Evolutionary conservation across 1,140 invertebrate species (phyloP).

Genomic region (Drosophila repletoides): DNA sequence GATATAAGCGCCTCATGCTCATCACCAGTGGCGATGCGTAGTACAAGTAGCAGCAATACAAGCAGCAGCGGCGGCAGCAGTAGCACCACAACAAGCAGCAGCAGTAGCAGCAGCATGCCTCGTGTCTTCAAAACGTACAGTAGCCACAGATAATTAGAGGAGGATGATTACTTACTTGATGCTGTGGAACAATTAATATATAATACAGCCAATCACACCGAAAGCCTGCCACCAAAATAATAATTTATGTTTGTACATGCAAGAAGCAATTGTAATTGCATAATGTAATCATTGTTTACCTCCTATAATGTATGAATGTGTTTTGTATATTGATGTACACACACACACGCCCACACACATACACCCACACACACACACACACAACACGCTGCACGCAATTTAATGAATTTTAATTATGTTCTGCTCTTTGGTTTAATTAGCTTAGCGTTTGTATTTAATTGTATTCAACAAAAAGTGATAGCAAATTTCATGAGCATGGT

Average conservation of each 20-base stretch:
- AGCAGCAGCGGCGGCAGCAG: slow-evolving; percentile 15
- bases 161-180: not conserved
- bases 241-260: slow-evolving; percentile 13
- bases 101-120: slow-evolving; percentile 44
- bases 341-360: not conserved
- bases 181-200: not conserved
- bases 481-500: slow-evolving; percentile 62
- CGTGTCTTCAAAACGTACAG: slow-evolving; percentile 81
- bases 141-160: slow-evolving; percentile 76
- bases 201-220: slow-evolving; percentile 34
- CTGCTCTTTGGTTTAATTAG: slow-evolving; percentile 18
- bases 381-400: not conserved
- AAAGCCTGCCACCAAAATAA: slow-evolving; percentile 71
- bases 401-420: slow-evolving; percentile 7
- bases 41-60: slow-evolving; percentile 35
- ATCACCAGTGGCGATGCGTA: slow-evolving; percentile 13
- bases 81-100: slow-evolving; percentile 10
- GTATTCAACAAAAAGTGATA: slow-evolving; percentile 66
- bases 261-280: not conserved
- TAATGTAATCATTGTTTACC: slow-evolving; percentile 20
- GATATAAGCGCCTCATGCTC: slow-evolving; percentile 7
- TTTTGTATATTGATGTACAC: slow-evolving; percentile 8
- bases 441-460: slow-evolving; percentile 42
- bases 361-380: slow-evolving; percentile 5
- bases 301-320: slow-evolving; percentile 23